These are phyloP conservation scores for Oreochromis mossambicus DNA, from an alignment of 2,797 vertebrate genomes.

Conservation along the genomic window DNA sequence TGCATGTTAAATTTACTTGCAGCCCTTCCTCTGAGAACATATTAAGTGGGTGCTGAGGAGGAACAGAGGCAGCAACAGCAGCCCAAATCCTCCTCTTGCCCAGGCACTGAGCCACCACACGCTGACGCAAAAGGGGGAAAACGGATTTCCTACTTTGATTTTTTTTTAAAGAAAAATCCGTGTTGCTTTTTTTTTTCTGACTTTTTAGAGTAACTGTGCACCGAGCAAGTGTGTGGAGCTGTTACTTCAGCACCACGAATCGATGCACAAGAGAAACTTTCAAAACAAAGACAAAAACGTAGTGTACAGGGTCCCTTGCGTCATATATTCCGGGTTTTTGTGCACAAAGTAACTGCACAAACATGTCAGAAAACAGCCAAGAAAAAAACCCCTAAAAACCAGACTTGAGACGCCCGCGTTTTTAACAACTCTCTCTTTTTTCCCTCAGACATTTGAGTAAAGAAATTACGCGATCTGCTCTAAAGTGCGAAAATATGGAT, in stretches of 20 bases:
- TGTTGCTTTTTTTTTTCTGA: not conserved
- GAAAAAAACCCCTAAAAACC: fast-evolving
- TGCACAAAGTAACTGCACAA: not conserved
- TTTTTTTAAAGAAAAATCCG: not conserved
- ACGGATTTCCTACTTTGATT: not conserved
- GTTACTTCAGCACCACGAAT: slow-evolving; percentile 33
- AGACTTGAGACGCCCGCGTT: not conserved
- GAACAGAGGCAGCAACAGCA: not conserved
- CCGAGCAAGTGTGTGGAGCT: not conserved
- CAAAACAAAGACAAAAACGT: not conserved
- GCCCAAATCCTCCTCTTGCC: slow-evolving; percentile 28
- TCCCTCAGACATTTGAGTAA: not conserved
- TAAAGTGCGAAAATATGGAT: not conserved
- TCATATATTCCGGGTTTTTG: not conserved
- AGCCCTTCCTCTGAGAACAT: not conserved
- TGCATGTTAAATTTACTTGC: not conserved
- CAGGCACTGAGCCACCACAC: slow-evolving; percentile 9
- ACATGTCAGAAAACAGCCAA: not conserved
- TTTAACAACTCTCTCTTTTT: not conserved
- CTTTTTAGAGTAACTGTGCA: not conserved
- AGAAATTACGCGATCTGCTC: not conserved
- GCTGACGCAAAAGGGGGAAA: not conserved
- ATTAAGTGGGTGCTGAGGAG: not conserved
- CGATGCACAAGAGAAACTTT: not conserved
- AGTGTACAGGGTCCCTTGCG: not conserved